Base-by-base conservation (phyloP, 2,797 vertebrate genomes). In the Mionectes olivaceus region DNA sequence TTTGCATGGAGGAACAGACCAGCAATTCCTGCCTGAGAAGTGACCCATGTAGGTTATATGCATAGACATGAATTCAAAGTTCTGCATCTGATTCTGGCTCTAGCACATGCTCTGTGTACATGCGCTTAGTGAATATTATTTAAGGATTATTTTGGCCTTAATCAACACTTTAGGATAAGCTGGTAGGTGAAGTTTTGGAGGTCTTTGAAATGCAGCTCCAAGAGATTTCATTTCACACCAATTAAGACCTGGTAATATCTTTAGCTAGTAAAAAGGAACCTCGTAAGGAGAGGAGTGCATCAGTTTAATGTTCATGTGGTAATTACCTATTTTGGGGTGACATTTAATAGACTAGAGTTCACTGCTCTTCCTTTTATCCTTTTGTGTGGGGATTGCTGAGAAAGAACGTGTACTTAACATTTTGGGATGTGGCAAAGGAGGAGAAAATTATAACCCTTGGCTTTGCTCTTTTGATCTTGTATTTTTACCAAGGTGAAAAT, bases 281-380 rank as follows among this genome's bases (percentile, higher is more conserved):
- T 96, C 1, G 3, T 91, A 94, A 95, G 71, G 65, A 95, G 49
- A 82, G 32, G 73, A 93, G 57, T 59, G 86, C 63, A 77, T 94
- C 73, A 74, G 70, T 96, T 97, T 97, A 97, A 97, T 95, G 93
- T 89, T 96, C 95, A 52, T 75, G 10, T 35, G 19, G 69, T 97
- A 97, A 97, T 97, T 97, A 95, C 89, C 90, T 96, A 75, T 97
- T 97, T 97, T 95, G 95, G 93, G 93, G 93, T 98, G 97, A 96
- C 97, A 97, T 97, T 97, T 97, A 95, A 94, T 96, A 96, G 95
- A 87, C 93, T 92, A 84, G 95, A 97, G 81, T 96, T 97, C 96
- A 95, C 78, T 93, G 90, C 83, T 87, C 71, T 93, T 93, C 80
- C 56, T 95, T 95, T 96, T 70, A 91, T 95, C 65, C 83, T 96